Base-by-base conservation (phyloP, 2,797 vertebrate genomes). In the Sebastes cheni region DNA sequence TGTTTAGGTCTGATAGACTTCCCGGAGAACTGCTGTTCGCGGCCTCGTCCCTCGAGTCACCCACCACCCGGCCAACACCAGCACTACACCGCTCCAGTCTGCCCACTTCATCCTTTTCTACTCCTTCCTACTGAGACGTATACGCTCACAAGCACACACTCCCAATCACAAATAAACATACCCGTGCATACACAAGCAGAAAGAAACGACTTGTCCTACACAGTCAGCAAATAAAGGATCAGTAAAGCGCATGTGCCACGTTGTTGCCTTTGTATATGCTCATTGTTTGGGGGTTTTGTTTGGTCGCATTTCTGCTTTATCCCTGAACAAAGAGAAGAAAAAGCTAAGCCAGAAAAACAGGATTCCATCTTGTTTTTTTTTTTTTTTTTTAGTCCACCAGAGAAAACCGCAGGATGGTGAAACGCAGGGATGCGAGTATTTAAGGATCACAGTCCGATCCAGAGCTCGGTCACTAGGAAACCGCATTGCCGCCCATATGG, bases 1-100 rank as follows among this genome's bases (percentile, higher is more conserved):
- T 93, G 92, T 94, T 93, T 88, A 81, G 85, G 88, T 90, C 91
- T 90, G 91, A 93, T 91, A 89, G 89, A 90, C 89, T 92, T 94
- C 88, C 90, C 67, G 78, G 81, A 92, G 86, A 89, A 88, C 83
- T 85, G 79, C 71, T 89, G 86, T 91, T 85, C 86, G 59, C 88
- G 64, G 90, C 89, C 85, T 88, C 87, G 86, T 86, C 90, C 89
- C 84, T 90, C 23, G 79, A 91, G 82, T 90, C 90, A 70, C 80
- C 72, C 64, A 50, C 65, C 80, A 74, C 77, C 66, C 60, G 83
- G 90, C 93, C 93, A 94, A 90, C 83, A 87, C 68, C 84, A 74
- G 73, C 85, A 80, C 75, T 85, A 62, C 82, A 67, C 36, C 11
- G 75, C 90, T 92, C 77, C 75, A 85, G 83, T 85, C 85, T 87